phyloP scores from a whole-genome alignment of 2,113 vertebrate species.

The Neolamprologus kungweensis region DNA sequence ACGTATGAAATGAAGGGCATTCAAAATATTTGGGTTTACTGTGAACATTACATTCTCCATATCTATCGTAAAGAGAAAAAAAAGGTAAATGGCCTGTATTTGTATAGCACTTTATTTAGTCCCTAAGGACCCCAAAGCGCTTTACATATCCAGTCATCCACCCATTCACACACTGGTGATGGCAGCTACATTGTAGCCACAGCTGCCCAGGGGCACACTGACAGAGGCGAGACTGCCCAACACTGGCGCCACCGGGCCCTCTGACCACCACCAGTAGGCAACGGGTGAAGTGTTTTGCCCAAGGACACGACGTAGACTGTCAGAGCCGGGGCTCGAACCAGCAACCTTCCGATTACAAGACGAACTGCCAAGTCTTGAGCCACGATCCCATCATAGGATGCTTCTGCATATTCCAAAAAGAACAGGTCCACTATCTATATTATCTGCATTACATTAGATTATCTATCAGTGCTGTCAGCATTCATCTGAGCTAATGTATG shows the following conservation, averaged over 20 bases:
- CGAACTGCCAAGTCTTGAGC: neutral
- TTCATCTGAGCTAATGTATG: neutral
- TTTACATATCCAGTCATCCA: neutral
- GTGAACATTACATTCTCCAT: neutral
- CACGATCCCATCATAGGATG: rapidly evolving
- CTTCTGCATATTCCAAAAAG: neutral
- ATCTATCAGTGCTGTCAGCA: neutral
- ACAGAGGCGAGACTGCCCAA: neutral
- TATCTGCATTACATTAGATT: neutral
- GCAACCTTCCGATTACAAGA: neutral
- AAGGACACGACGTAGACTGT: neutral
- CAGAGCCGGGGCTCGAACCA: neutral
- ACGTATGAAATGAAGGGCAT: neutral
- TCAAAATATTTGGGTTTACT: neutral
- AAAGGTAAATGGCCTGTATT: neutral
- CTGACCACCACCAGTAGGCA: neutral
- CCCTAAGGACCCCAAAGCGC: neutral
- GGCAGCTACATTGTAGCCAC: neutral
- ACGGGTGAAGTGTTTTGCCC: rapidly evolving
- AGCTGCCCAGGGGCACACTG: rapidly evolving
- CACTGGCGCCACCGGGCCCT: neutral
- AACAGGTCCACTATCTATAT: neutral
- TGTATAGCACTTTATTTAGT: neutral
- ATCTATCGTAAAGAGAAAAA: rapidly evolving
- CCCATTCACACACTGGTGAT: neutral